Base-by-base conservation (phyloP, 1,140 invertebrate genomes). In the Kradibia gibbosae region DNA sequence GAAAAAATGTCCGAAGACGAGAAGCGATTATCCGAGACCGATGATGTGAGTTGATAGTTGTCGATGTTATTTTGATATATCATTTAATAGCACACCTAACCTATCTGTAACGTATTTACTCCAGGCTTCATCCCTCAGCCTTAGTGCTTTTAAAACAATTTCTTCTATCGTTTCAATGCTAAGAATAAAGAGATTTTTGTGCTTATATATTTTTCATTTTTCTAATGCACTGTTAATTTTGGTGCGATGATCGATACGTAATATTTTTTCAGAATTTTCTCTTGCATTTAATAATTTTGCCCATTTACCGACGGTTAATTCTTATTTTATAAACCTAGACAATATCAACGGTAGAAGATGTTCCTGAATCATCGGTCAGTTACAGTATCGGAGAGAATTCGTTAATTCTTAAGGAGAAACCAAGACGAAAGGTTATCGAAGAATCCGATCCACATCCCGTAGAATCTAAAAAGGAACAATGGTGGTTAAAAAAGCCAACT, bases 401-500 rank as follows among this genome's bases (percentile, higher is more conserved):
- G 0, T 83, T 89, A 34, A 84, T 83, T 17, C 83, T 89, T 31
- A 88, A 86, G 72, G 87, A 89, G 55, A 88, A 86, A 31, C 42
- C 80, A 7, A 87, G 87, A 76, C 17, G 53, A 15, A 67, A 20
- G 3, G 81, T 74, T 7, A 83, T 87, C 79, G n/a, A 60, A 1
- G 73, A 86, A 76, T 31, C 72, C 62, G 31, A 48, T 42, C 25
- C 48, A 45, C 36, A 34, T 20, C 13, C 22, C 53, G 65, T 15
- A 34, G 17, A 8, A 7, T 79, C 77, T 11, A 57, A 78, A 13
- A 85, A 86, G 22, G 85, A 88, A 53, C 88, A 87, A 83, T 89
- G 89, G 87, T 88, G 88, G 87, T 74, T 89, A 15, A 90, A 89
- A 57, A 87, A 86, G 57, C 85, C 87, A 13, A 83, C 88, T 1